Conservation (phyloP, 2,113 vertebrate species). For the Hippocampus zosterae region DNA sequence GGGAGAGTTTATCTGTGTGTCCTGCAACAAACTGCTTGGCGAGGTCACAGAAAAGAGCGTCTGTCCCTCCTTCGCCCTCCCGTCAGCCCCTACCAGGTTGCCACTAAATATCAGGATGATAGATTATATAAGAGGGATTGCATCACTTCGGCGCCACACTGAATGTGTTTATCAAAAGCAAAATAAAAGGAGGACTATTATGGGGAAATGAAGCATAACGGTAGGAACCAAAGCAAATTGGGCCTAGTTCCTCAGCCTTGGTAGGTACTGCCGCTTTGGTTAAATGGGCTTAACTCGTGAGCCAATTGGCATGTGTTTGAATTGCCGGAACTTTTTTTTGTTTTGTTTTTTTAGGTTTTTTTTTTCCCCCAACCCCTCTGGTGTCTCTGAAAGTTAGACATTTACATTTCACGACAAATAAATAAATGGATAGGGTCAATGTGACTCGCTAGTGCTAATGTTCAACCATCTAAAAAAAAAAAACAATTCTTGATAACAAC, state of each 20-base stretch:
- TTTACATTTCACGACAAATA: background rate
- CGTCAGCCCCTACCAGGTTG: slow-evolving; percentile 46
- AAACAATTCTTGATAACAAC: too few relatives aligned
- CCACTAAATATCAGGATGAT: slow-evolving; percentile 57
- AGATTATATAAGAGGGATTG: slow-evolving; percentile 54
- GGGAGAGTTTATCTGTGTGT: slow-evolving; percentile 28
- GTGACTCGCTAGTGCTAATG: too few relatives aligned
- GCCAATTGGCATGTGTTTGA: background rate
- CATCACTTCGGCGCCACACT: slow-evolving; percentile 17
- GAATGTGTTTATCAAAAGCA: background rate
- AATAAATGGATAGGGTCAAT: too few relatives aligned
- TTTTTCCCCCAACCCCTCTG: background rate
- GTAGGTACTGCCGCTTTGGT: background rate
- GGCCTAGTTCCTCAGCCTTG: background rate
- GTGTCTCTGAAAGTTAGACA: background rate
- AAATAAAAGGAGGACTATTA: background rate
- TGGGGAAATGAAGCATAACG: background rate
- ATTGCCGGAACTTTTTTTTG: background rate
- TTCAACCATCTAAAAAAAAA: too few relatives aligned
- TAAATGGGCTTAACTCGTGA: background rate
- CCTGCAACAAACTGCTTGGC: slow-evolving; percentile 55
- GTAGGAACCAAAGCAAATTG: background rate
- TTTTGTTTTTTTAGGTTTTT: too few relatives aligned
- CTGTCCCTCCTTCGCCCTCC: slow-evolving; percentile 51
- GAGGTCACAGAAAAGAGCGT: slow-evolving; percentile 61